phyloP scores from a whole-genome alignment of 2,888 invertebrate species.

The Drosophila anomalata region DNA sequence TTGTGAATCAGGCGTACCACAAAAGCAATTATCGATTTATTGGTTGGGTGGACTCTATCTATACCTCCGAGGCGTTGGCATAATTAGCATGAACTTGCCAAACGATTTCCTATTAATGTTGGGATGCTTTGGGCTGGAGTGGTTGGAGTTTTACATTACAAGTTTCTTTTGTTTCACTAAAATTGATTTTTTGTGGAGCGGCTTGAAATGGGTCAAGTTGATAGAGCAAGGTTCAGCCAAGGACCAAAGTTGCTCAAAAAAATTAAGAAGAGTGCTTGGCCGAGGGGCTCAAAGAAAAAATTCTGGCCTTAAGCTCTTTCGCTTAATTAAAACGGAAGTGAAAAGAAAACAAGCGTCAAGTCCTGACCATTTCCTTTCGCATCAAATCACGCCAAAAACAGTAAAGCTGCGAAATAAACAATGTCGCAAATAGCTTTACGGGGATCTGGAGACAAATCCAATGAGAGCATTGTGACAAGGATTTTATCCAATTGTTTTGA shows the following conservation, averaged over 20 bases:
- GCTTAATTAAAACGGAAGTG: slow-evolving; percentile 60
- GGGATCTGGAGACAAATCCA: slow-evolving; percentile 3
- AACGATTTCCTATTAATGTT: slow-evolving; percentile 27
- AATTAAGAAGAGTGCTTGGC: slow-evolving; percentile 56
- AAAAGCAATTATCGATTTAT: slow-evolving; percentile 33
- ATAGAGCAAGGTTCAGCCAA: slow-evolving; percentile 17
- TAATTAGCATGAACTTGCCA: slow-evolving; percentile 14
- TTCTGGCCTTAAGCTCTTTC: slow-evolving; percentile 50
- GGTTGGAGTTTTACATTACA: neutral
- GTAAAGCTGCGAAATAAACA: slow-evolving; percentile 12
- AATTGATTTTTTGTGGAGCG: neutral
- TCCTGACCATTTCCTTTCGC: slow-evolving; percentile 14
- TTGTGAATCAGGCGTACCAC: slow-evolving; percentile 3
- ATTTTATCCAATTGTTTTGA: slow-evolving; percentile 23
- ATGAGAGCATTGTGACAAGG: slow-evolving; percentile 10
- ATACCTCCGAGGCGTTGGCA: slow-evolving; percentile 22
- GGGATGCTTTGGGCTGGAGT: neutral
- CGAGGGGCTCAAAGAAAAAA: slow-evolving; percentile 11
- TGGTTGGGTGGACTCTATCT: slow-evolving; percentile 15
- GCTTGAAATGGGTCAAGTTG: slow-evolving; percentile 22
- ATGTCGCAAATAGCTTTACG: slow-evolving; percentile 28
- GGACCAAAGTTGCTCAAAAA: slow-evolving; percentile 38
- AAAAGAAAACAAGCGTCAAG: slow-evolving; percentile 17
- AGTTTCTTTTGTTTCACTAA: slow-evolving; percentile 1
- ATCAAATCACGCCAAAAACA: slow-evolving; percentile 1